Conservation (phyloP, 2,888 invertebrate species). For the Lepidocyrtinus sp. region DNA sequence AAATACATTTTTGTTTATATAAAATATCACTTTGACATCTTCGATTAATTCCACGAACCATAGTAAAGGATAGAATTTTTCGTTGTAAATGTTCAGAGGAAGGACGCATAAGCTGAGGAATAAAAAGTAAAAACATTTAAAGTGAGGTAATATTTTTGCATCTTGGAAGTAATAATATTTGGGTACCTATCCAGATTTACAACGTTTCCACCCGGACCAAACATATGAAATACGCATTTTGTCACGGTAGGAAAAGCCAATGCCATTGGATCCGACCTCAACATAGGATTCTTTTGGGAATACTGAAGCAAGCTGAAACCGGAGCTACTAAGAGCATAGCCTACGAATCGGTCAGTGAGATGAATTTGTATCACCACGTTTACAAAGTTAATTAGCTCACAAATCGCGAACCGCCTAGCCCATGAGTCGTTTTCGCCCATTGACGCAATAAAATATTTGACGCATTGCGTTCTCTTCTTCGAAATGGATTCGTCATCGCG, state of each 20-base stretch:
- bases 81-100: constrained; percentile 70
- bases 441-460: constrained; percentile 42
- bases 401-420: constrained; percentile 57
- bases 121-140: constrained; percentile 52
- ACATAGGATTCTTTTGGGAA: constrained; percentile 65
- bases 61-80: constrained; percentile 67
- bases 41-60: constrained; percentile 56
- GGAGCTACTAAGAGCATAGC: constrained; percentile 68
- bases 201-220: constrained; percentile 65
- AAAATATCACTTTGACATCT: too few species aligned
- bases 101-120: constrained; percentile 65
- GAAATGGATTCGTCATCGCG: constrained; percentile 26
- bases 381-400: constrained; percentile 68
- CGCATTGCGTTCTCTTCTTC: constrained; percentile 36
- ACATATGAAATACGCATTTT: constrained; percentile 68
- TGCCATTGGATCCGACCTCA: constrained; percentile 70
- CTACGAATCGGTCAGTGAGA: constrained; percentile 70
- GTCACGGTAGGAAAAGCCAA: constrained; percentile 68
- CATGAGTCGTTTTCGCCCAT: constrained; percentile 49
- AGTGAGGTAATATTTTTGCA: not conserved
- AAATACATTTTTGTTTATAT: too few species aligned
- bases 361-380: constrained; percentile 71
- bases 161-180: not conserved
- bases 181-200: constrained; percentile 42
- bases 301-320: constrained; percentile 69